Percentiles rank a stretch among this genome's conserved stretches.
Evolutionary conservation across 2,113 vertebrate species (phyloP).

Genomic region (Corynorhinus townsendii): DNA sequence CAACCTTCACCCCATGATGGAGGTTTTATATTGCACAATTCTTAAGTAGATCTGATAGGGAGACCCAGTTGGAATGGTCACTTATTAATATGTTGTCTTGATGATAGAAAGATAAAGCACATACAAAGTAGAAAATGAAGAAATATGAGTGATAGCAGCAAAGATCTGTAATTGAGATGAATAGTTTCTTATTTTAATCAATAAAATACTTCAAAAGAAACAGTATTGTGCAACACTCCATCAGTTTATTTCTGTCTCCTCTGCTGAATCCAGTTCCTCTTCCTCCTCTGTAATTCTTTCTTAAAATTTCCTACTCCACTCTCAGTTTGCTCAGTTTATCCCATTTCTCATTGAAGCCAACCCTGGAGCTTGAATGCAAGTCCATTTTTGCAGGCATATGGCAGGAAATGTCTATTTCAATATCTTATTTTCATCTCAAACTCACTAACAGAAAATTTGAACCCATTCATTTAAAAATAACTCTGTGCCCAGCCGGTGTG

Average conservation of each 20-base stretch:
- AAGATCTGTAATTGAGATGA: neutral
- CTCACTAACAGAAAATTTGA: neutral
- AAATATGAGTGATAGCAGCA: neutral
- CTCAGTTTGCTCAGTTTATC: neutral
- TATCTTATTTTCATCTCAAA: neutral
- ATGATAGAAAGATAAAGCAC: neutral
- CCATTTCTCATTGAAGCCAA: neutral
- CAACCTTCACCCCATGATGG: neutral
- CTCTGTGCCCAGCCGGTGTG: neutral
- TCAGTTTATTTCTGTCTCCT: neutral
- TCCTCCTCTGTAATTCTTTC: neutral
- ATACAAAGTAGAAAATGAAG: neutral
- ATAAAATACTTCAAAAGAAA: neutral
- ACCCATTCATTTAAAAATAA: neutral
- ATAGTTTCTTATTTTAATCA: neutral
- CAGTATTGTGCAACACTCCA: too few relatives aligned
- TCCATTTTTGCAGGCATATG: neutral
- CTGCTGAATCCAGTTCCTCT: neutral
- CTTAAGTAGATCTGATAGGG: neutral
- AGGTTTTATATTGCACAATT: neutral
- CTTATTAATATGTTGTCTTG: neutral
- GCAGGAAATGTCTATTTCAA: neutral
- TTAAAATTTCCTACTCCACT: neutral
- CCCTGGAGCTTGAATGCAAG: neutral
- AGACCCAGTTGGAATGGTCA: neutral